Conservation (phyloP, 1,140 invertebrate genomes). For the Drosophila kanapiae region DNA sequence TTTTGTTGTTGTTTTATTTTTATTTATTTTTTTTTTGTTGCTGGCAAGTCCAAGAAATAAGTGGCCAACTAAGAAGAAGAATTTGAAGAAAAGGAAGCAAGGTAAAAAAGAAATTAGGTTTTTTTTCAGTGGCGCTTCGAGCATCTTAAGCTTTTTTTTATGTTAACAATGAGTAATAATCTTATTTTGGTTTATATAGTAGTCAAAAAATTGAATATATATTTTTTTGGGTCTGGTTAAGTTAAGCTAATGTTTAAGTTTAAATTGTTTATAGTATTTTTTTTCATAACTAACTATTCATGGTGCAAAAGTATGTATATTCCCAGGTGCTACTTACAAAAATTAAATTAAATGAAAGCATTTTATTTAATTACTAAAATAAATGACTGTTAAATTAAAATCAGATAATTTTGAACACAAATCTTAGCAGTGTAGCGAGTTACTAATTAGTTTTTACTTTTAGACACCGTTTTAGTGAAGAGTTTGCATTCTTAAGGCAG, state of each 20-base stretch:
- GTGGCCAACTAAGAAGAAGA: conserved; percentile 31
- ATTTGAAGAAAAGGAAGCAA: conserved; percentile 15
- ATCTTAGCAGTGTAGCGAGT: background rate
- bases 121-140: conserved; percentile 28
- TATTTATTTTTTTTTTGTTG: conserved; percentile 21
- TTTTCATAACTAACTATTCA: too few species aligned
- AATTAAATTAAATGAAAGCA: too few species aligned
- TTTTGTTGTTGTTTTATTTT: conserved; percentile 26
- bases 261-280: too few species aligned
- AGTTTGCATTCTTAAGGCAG: too few species aligned
- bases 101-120: conserved; percentile 66
- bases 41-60: conserved; percentile 26
- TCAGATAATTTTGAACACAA: background rate
- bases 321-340: too few species aligned
- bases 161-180: background rate
- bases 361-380: too few species aligned
- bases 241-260: too few species aligned
- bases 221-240: too few species aligned
- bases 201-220: too few species aligned
- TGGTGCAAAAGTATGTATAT: too few species aligned
- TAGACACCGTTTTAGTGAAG: background rate
- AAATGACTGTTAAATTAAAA: background rate
- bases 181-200: background rate
- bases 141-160: background rate
- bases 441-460: background rate